phyloP scores from a whole-genome alignment of 2,888 invertebrate genomes.

The Ornithoptera alexandrae region DNA sequence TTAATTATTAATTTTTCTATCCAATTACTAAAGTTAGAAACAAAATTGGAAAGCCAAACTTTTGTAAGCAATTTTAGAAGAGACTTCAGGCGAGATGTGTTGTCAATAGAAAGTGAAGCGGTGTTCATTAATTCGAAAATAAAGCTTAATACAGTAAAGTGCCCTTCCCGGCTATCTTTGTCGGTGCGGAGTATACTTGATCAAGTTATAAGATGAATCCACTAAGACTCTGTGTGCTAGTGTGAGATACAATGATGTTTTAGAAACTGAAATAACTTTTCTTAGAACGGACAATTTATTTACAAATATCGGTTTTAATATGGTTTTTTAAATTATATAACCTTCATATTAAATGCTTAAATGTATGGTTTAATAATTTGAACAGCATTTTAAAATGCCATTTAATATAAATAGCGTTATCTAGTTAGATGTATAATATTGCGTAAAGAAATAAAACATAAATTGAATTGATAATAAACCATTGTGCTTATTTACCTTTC shows the following conservation, averaged over 20 bases:
- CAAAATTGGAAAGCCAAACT: not conserved
- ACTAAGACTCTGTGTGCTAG: not conserved
- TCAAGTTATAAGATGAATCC: constrained; percentile 22
- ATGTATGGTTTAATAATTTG: not conserved
- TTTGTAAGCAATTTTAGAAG: not conserved
- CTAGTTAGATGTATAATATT: too few relatives aligned
- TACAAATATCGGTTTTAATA: too few relatives aligned
- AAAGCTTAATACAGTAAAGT: constrained; percentile 26
- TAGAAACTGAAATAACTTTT: not conserved
- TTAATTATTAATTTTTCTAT: too few relatives aligned
- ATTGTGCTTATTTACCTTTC: too few relatives aligned
- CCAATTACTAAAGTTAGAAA: not conserved
- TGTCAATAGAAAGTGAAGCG: constrained; percentile 19
- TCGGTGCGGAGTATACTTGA: constrained; percentile 16
- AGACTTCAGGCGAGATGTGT: not conserved
- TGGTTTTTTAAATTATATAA: too few relatives aligned
- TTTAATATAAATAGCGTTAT: too few relatives aligned
- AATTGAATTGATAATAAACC: too few relatives aligned
- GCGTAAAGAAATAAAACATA: too few relatives aligned
- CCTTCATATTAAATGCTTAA: not conserved
- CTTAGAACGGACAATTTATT: not conserved
- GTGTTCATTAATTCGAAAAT: constrained; percentile 26
- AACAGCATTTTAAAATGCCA: not conserved
- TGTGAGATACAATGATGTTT: not conserved
- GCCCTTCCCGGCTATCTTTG: constrained; percentile 20